Conservation (phyloP, 2,797 vertebrate genomes). For the Helicolenus hilgendorfi region DNA sequence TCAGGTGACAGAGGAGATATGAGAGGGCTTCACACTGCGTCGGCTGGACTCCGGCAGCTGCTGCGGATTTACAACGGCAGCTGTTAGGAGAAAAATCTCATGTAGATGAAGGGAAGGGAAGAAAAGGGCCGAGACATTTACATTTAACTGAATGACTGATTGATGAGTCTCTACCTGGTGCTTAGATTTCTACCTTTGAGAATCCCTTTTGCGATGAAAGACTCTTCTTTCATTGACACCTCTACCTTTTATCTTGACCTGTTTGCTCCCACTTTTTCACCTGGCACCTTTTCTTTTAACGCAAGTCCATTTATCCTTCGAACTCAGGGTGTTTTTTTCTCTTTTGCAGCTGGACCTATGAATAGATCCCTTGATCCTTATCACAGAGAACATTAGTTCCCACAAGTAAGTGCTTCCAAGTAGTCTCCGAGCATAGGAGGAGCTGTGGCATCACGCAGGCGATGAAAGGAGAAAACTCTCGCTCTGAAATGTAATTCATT, state of each 20-base stretch:
- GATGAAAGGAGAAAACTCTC: slow-evolving; percentile 54
- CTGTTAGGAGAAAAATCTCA: background rate
- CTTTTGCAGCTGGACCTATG: slow-evolving; percentile 39
- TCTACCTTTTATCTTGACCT: slow-evolving; percentile 12
- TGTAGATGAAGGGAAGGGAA: background rate
- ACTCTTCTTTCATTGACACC: background rate
- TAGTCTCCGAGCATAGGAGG: slow-evolving; percentile 12
- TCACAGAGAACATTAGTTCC: slow-evolving; percentile 70
- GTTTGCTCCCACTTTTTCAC: background rate
- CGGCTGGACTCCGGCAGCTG: slow-evolving; percentile 11
- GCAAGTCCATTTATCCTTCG: slow-evolving; percentile 1
- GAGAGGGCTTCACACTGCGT: slow-evolving; percentile 1
- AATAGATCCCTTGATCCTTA: slow-evolving; percentile 64
- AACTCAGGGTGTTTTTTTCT: slow-evolving; percentile 26
- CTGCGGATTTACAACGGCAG: background rate
- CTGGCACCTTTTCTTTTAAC: slow-evolving; percentile 9
- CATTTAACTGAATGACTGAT: background rate
- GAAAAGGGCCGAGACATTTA: background rate
- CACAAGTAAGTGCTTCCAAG: slow-evolving; percentile 30
- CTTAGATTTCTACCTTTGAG: background rate
- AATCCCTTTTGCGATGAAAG: background rate
- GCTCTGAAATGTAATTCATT: slow-evolving; percentile 57
- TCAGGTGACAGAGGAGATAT: slow-evolving; percentile 6
- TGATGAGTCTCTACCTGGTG: background rate
- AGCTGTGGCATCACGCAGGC: slow-evolving; percentile 33